A percentile compares a stretch with the other conserved stretches of the same genome.
phyloP scores from a whole-genome alignment of 2,113 vertebrate genomes.

The Campylomormyrus numenius region DNA sequence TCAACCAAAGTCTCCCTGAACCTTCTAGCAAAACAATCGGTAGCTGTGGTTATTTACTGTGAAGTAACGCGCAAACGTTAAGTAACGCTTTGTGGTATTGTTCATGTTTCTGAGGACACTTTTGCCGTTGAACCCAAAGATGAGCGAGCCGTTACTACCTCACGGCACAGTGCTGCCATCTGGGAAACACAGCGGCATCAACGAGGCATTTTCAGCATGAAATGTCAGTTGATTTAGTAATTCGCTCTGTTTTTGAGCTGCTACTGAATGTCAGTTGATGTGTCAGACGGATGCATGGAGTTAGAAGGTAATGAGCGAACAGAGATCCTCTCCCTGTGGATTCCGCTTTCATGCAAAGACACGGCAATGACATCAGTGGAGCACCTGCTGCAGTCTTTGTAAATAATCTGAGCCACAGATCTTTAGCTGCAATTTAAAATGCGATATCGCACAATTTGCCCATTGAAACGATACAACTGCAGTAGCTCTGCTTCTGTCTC shows the following conservation, averaged over 20 bases:
- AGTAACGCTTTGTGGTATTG: not conserved
- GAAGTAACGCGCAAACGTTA: not conserved
- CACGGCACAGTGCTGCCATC: not conserved
- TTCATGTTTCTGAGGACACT: constrained; percentile 3
- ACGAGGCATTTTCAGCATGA: constrained; percentile 46
- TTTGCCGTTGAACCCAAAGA: not conserved
- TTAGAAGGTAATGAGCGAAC: constrained; percentile 16
- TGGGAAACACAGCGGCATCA: constrained; percentile 50
- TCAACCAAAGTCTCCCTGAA: not conserved
- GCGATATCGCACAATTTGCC: not conserved
- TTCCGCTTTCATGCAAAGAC: not conserved
- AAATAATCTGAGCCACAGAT: not conserved
- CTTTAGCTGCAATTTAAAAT: not conserved
- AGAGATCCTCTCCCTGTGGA: not conserved
- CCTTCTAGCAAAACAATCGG: not conserved
- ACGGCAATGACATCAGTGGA: not conserved
- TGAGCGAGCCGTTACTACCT: not conserved
- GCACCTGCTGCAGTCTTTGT: not conserved
- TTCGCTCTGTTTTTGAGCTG: constrained; percentile 36
- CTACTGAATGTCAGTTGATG: constrained; percentile 33
- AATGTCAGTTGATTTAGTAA: constrained; percentile 36
- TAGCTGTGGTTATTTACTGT: not conserved
- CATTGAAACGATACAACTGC: not conserved
- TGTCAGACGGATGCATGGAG: constrained; percentile 37
- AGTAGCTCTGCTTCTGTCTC: constrained; percentile 14